Percentiles rank a stretch among this genome's conserved stretches.
phyloP scores from a whole-genome alignment of 2,888 invertebrate genomes.

The Platycheirus albimanus region DNA sequence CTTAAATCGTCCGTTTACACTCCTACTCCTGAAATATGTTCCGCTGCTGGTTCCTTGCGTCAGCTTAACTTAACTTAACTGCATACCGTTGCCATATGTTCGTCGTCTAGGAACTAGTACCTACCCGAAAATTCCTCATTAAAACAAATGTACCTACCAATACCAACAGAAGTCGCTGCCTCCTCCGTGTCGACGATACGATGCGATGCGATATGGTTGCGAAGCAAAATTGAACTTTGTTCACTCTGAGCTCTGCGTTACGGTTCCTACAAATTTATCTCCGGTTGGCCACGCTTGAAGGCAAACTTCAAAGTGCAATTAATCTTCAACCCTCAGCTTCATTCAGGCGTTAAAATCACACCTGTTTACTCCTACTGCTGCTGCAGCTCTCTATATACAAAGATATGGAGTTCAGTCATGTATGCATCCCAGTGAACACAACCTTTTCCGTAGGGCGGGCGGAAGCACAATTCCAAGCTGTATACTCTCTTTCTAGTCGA shows the following conservation, averaged over 20 bases:
- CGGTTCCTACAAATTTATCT: conserved; percentile 2
- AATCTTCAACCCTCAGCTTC: conserved; percentile 58
- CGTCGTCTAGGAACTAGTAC: too few relatives aligned
- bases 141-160: conserved; percentile 3
- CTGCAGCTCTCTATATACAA: too few relatives aligned
- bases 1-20: conserved; percentile 1
- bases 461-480: conserved; percentile 26
- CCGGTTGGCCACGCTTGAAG: conserved; percentile 26
- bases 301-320: conserved; percentile 53
- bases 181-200: too few relatives aligned
- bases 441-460: conserved; percentile 8
- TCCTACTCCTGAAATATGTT: background rate
- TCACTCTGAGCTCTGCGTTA: too few relatives aligned
- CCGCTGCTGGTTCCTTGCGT: background rate
- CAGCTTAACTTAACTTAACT: conserved; percentile 6
- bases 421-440: conserved; percentile 37
- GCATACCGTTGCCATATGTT: background rate
- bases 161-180: background rate
- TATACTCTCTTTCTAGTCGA: too few relatives aligned
- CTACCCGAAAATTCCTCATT: background rate
- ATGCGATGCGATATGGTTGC: too few relatives aligned
- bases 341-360: conserved; percentile 54
- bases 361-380: conserved; percentile 21
- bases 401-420: conserved; percentile 7
- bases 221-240: too few relatives aligned